Base-by-base conservation (phyloP, 2,113 vertebrate species). In the Bos javanicus region DNA sequence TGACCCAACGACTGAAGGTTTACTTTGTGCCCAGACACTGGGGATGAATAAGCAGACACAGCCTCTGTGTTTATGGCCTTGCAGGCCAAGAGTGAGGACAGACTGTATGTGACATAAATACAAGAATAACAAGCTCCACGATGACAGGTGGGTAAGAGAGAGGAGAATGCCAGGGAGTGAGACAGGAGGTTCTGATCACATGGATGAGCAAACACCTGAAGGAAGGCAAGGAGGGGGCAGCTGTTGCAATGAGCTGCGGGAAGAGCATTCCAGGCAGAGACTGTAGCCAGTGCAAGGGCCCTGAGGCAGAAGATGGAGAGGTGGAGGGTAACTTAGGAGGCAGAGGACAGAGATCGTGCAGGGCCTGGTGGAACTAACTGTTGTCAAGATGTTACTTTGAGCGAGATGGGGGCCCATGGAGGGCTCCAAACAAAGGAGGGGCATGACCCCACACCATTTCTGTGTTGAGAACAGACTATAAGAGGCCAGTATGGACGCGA, bases 381-480 rank as follows among this genome's bases (percentile, higher is more conserved):
- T 9, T 1, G 25, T 12, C 17, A 39, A 33, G 92, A 30, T 12
- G 2, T 6, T 26, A 52, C 62, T 71, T 76, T n/a, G 48, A 89
- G 52, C 0, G 30, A 57, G 48, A 15, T 25, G 36, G 90, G 84
- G 78, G 64, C 60, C 56, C 2, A 1, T 7, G 33, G n/a, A 59
- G 4, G 26, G 30, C 56, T 57, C 21, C 3, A 14, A 52, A 80
- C 48, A 57, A 8, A 59, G 81, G 60, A 76, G 23, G 52, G n/a
- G 3, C 1, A 3, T 39, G n/a, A 33, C 8, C 25, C 4, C 0
- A 21, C n/a, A 21, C 46, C 21, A 30, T 46, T 54, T 56, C 71
- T 33, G 17, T 43, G 57, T n/a, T 71, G 50, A 62, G 30, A 64
- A 23, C 25, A 59, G 94, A 36, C 50, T 76, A 0, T 19, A 12